phyloP scores from a whole-genome alignment of 2,888 invertebrate genomes.

The Cremastinae sp. region DNA sequence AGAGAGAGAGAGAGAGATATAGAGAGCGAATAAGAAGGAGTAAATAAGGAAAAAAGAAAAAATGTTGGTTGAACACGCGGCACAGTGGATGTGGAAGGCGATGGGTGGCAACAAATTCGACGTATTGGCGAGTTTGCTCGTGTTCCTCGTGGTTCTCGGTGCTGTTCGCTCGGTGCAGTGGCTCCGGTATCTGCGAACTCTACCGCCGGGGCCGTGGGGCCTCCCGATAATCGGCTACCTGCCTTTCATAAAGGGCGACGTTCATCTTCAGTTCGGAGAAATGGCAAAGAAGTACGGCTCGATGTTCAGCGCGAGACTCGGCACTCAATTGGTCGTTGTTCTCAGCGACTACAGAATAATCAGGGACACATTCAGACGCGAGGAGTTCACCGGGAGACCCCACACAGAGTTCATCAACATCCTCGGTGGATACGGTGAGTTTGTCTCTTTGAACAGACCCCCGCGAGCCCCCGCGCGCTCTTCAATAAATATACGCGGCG shows the following conservation, averaged over 20 bases:
- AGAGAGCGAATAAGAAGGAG: not conserved
- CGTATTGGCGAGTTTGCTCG: constrained; percentile 77
- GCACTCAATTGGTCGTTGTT: constrained; percentile 91
- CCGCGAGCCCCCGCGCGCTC: not conserved
- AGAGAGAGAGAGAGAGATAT: no score
- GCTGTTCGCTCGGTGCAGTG: constrained; percentile 77
- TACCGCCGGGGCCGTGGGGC: constrained; percentile 95
- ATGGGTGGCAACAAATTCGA: constrained; percentile 69
- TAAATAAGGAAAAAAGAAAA: not conserved
- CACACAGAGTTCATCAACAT: constrained; percentile 92
- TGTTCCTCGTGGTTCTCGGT: constrained; percentile 81
- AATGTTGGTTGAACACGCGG: constrained; percentile 74
- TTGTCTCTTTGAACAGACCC: constrained; percentile 7
- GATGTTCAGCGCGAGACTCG: constrained; percentile 90
- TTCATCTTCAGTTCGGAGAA: constrained; percentile 89
- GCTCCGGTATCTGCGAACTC: constrained; percentile 78
- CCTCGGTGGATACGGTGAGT: constrained; percentile 93
- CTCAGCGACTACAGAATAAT: constrained; percentile 93
- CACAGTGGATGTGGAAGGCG: constrained; percentile 70
- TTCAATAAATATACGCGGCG: no score
- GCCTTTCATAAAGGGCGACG: constrained; percentile 88
- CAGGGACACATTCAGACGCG: constrained; percentile 91
- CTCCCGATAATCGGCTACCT: constrained; percentile 92
- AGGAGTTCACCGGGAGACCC: constrained; percentile 94
- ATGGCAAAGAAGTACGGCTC: constrained; percentile 90